Conservation (phyloP, 2,113 vertebrate species). For the Trematocara zebra region DNA sequence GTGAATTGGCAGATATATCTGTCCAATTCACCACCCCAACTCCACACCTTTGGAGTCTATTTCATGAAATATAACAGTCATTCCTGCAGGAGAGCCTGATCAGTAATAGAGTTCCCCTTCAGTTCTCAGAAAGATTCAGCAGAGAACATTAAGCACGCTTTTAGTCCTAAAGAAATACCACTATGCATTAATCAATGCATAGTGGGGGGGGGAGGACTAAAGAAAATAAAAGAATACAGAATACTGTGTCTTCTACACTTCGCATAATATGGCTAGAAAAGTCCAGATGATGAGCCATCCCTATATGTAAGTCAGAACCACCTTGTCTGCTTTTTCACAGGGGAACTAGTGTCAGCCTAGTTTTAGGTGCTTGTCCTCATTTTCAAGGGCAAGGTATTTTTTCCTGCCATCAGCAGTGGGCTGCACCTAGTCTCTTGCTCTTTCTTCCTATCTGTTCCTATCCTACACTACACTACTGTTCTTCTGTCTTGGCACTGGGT, state of each 20-base stretch:
- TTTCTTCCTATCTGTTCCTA: constrained; percentile 6
- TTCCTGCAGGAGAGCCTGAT: neutral
- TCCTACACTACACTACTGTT: neutral
- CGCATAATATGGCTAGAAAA: neutral
- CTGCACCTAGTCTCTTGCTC: constrained; percentile 2
- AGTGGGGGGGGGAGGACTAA: neutral
- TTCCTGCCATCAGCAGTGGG: neutral
- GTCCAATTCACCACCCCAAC: neutral
- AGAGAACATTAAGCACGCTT: neutral
- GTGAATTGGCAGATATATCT: neutral
- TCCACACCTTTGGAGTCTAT: neutral
- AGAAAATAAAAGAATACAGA: neutral
- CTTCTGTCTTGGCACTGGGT: neutral
- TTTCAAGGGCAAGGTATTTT: constrained; percentile 44
- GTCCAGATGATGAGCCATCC: neutral
- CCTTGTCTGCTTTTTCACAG: neutral
- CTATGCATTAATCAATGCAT: neutral
- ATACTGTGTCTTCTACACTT: neutral
- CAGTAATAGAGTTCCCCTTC: neutral
- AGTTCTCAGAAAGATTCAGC: neutral
- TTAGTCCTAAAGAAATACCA: neutral
- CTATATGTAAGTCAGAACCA: neutral
- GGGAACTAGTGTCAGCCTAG: constrained; percentile 17
- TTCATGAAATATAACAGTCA: neutral
- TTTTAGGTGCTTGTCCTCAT: constrained; percentile 39